Conservation (phyloP, 2,113 vertebrate species). For the Malurus melanocephalus region DNA sequence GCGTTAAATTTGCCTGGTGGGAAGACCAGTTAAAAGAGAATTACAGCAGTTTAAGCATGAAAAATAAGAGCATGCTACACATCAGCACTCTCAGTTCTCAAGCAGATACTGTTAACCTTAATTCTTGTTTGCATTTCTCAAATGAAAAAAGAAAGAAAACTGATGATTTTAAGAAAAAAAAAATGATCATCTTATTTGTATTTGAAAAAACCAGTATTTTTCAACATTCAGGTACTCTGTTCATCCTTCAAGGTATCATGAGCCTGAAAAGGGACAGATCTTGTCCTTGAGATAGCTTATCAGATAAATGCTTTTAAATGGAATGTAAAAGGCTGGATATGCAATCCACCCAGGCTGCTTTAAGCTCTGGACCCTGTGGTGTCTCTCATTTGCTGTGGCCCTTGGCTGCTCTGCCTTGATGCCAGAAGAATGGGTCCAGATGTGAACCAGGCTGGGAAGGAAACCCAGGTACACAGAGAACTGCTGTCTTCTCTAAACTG, state of each 20-base stretch:
- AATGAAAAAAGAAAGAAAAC: not conserved
- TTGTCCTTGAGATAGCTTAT: not conserved
- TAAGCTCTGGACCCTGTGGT: not conserved
- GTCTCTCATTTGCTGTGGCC: not conserved
- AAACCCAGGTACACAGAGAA: rapidly evolving
- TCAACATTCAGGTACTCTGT: not conserved
- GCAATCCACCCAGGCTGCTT: not conserved
- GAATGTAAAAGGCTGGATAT: not conserved
- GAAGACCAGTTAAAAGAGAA: slow-evolving; percentile 75
- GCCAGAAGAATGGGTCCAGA: not conserved
- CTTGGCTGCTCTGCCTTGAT: not conserved
- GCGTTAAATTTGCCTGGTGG: slow-evolving; percentile 71
- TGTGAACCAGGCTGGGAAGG: not conserved
- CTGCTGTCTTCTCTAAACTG: not conserved
- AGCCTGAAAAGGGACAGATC: not conserved
- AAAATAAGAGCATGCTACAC: slow-evolving; percentile 47
- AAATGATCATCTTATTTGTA: not conserved
- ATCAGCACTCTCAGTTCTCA: slow-evolving; percentile 40
- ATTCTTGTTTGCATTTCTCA: slow-evolving; percentile 34
- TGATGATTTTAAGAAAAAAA: not conserved
- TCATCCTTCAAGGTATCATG: not conserved
- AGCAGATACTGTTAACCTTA: slow-evolving; percentile 34
- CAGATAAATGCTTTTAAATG: not conserved
- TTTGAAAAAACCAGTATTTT: not conserved
- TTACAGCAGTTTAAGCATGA: slow-evolving; percentile 64